Percentiles rank a stretch among this genome's conserved stretches.
Evolutionary conservation across 2,888 invertebrate genomes (phyloP).

Genomic region (Melieria picta): DNA sequence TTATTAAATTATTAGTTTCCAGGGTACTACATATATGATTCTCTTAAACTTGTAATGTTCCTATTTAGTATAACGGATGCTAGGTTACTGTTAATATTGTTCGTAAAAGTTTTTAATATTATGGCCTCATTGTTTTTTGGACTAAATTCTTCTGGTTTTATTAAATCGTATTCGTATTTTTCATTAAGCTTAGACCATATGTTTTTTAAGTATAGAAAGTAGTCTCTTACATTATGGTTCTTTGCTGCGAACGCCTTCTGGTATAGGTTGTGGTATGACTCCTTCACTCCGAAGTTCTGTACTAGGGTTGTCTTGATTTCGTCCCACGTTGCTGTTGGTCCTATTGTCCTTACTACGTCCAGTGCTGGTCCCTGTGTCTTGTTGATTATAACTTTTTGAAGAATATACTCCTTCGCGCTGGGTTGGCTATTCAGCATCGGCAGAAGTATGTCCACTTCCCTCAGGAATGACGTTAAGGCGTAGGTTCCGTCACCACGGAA

Average conservation of each 20-base stretch:
- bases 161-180: too few relatives aligned
- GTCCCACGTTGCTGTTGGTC: slow-evolving; percentile 32
- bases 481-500: slow-evolving; percentile 27
- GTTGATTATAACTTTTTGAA: slow-evolving; percentile 39
- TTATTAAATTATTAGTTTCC: slow-evolving; percentile 5
- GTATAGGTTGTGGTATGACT: slow-evolving; percentile 1
- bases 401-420: slow-evolving; percentile 26
- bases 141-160: too few relatives aligned
- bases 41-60: too few relatives aligned
- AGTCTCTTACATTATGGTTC: slow-evolving; percentile 30
- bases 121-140: too few relatives aligned
- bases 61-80: too few relatives aligned
- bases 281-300: slow-evolving; percentile 39
- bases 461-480: slow-evolving; percentile 26
- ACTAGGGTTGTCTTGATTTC: slow-evolving; percentile 27
- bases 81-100: too few relatives aligned
- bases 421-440: neutral
- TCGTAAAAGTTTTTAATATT: too few relatives aligned
- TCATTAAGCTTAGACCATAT: too few relatives aligned
- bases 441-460: slow-evolving; percentile 25
- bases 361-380: slow-evolving; percentile 21
- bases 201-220: neutral
- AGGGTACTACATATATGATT: neutral
- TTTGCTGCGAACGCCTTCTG: slow-evolving; percentile 27
- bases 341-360: slow-evolving; percentile 37